Evolutionary conservation across 2,797 vertebrate genomes (phyloP).

Genomic region (Gymnoscopelus braueri): DNA sequence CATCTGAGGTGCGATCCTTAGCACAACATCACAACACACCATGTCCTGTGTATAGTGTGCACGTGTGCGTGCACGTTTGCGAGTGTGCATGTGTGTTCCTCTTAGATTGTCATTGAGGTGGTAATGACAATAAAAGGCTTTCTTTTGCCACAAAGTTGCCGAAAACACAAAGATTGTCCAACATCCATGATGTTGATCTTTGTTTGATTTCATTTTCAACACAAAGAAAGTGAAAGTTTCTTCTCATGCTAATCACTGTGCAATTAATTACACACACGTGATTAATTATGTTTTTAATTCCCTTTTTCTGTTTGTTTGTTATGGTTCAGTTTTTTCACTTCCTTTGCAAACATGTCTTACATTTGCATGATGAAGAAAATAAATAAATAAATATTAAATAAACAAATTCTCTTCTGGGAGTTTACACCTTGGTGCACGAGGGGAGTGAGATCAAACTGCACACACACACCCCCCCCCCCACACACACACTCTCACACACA

Average conservation of each 20-base stretch:
- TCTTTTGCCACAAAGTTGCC: too few relatives aligned
- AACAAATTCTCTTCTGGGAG: conserved; percentile 69
- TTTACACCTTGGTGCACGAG: conserved; percentile 74
- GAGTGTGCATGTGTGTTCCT: too few relatives aligned
- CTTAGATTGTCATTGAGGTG: too few relatives aligned
- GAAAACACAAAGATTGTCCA: too few relatives aligned
- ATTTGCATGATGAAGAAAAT: conserved; percentile 70
- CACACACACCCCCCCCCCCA: conserved; percentile 31
- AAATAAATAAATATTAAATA: not conserved
- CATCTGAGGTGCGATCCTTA: too few relatives aligned
- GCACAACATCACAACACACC: too few relatives aligned
- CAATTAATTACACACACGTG: conserved; percentile 75
- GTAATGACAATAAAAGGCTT: too few relatives aligned
- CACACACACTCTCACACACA: conserved; percentile 43
- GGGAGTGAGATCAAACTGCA: conserved; percentile 79
- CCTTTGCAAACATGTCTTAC: conserved; percentile 68
- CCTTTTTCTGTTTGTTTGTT: conserved; percentile 69
- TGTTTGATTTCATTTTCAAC: not conserved
- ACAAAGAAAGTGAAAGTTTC: conserved; percentile 35
- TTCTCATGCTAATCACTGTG: conserved; percentile 72
- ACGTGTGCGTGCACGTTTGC: too few relatives aligned
- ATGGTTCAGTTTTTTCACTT: conserved; percentile 51
- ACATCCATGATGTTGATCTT: too few relatives aligned
- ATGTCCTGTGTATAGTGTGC: too few relatives aligned
- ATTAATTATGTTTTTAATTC: conserved; percentile 49